A percentile compares a stretch with the other conserved stretches of the same genome.
These are phyloP conservation scores for Xerus inauris DNA, from an alignment of 2,113 vertebrate species.

Conservation along the genomic window DNA sequence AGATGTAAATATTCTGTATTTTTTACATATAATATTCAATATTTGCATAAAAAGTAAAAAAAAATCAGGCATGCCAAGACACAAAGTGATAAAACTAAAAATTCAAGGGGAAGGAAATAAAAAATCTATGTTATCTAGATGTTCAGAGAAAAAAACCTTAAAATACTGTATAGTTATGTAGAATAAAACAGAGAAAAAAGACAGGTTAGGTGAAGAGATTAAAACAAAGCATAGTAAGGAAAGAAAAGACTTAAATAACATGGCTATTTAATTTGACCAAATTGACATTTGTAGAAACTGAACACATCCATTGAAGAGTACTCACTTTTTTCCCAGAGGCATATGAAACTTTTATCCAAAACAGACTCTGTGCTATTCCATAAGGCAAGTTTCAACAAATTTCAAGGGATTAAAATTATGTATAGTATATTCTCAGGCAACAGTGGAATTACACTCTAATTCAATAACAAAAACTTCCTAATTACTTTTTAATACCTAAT, in stretches of 20 bases:
- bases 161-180: not conserved
- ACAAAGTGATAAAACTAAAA: not conserved
- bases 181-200: not conserved
- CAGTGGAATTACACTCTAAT: not conserved
- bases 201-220: not conserved
- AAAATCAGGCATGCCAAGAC: not conserved
- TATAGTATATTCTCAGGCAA: not conserved
- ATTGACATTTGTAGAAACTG: not conserved
- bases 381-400: not conserved
- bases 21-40: not conserved
- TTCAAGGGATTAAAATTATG: not conserved
- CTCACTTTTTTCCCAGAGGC: not conserved
- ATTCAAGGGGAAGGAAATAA: not conserved
- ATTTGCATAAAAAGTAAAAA: not conserved
- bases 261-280: slow-evolving; percentile 5
- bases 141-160: not conserved
- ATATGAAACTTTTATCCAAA: not conserved
- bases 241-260: not conserved
- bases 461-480: not conserved
- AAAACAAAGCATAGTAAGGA: not conserved
- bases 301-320: not conserved
- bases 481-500: not conserved
- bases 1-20: not conserved
- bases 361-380: not conserved
- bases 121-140: not conserved